These are phyloP conservation scores for Hyperopisus bebe DNA, from an alignment of 2,113 vertebrate genomes.

Conservation along the genomic window DNA sequence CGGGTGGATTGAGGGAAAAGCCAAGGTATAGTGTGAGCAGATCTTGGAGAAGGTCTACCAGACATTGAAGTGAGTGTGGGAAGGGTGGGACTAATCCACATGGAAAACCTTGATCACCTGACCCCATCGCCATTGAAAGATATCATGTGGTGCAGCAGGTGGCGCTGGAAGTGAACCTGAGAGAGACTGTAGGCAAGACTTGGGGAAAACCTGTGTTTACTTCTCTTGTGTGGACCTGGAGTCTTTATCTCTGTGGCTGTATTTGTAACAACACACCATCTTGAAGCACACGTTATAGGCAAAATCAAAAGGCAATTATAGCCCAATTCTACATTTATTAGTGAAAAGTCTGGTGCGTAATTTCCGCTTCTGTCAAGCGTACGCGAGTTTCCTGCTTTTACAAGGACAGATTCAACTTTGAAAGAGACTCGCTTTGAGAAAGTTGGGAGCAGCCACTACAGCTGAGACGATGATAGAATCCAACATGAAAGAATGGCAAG, in stretches of 20 bases:
- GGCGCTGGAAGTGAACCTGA: neutral
- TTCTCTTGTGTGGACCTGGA: neutral
- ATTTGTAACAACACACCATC: neutral
- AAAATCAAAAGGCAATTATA: neutral
- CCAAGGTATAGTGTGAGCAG: neutral
- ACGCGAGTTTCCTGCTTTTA: neutral
- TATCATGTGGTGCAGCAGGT: neutral
- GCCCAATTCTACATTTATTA: neutral
- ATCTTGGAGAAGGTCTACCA: neutral
- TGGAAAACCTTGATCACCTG: neutral
- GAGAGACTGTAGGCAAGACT: neutral
- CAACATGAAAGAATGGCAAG: slow-evolving; percentile 29
- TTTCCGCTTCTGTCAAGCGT: neutral
- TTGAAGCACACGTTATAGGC: neutral
- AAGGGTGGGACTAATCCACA: neutral
- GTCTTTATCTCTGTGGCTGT: neutral
- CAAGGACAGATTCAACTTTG: slow-evolving; percentile 17
- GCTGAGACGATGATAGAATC: slow-evolving; percentile 30
- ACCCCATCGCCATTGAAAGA: neutral
- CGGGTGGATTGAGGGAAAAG: neutral
- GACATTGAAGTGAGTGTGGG: neutral
- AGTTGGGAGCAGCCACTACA: slow-evolving; percentile 29
- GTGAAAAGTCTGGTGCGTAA: neutral
- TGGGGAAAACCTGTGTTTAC: neutral
- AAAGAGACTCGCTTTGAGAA: slow-evolving; percentile 11